Percentiles rank a stretch among this genome's conserved stretches.
Conservation (phyloP, 1,140 invertebrate genomes). For the Artemia franciscana region DNA sequence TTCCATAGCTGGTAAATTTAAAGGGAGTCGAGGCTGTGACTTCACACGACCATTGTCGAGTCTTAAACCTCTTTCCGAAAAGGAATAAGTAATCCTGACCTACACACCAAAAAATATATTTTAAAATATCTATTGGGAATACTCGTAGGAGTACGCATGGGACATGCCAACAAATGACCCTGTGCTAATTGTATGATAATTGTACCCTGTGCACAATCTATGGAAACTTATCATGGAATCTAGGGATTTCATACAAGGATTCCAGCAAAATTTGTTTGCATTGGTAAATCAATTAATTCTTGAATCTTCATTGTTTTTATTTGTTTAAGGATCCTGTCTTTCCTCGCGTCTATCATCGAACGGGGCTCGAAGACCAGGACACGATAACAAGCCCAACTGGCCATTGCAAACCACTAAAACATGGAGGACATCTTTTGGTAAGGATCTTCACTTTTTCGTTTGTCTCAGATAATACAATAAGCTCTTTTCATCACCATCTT, state of each 20-base stretch:
- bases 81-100: no score
- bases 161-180: background rate
- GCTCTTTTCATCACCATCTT: background rate
- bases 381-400: background rate
- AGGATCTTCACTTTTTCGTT: background rate
- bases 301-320: background rate
- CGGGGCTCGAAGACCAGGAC: background rate
- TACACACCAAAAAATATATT: no score
- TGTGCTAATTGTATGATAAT: background rate
- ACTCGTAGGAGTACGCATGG: background rate
- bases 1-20: no score
- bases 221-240: background rate
- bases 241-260: background rate
- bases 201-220: background rate
- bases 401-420: background rate
- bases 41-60: no score
- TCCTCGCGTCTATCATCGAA: background rate
- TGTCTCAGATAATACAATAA: background rate
- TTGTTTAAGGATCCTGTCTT: background rate
- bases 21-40: no score
- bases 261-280: background rate
- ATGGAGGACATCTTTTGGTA: background rate
- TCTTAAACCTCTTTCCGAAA: no score
- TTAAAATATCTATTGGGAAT: no score
- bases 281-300: background rate